A percentile compares a stretch with the other conserved stretches of the same genome.
phyloP scores from a whole-genome alignment of 2,888 invertebrate species.

The Orchesellides sinensis region DNA sequence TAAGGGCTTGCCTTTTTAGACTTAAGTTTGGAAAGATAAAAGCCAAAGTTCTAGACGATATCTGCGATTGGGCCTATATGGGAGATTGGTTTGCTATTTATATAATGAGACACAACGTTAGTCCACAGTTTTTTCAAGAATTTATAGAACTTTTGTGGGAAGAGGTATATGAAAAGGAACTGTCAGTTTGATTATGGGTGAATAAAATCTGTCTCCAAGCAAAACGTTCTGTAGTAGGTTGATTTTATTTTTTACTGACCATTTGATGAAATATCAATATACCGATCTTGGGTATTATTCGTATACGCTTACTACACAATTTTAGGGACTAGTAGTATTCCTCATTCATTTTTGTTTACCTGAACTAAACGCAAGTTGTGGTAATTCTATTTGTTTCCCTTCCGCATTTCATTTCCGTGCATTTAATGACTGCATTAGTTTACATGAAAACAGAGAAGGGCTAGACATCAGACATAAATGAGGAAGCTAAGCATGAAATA shows the following conservation, averaged over 20 bases:
- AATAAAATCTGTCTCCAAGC: no score
- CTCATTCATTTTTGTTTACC: no score
- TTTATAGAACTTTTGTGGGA: slow-evolving; percentile 43
- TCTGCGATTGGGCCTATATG: slow-evolving; percentile 15
- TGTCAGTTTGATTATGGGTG: no score
- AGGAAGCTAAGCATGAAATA: no score
- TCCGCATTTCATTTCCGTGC: no score
- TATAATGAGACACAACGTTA: slow-evolving; percentile 52
- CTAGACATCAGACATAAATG: not conserved
- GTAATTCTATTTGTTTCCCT: no score
- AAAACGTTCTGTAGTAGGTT: not conserved
- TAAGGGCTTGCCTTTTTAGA: slow-evolving; percentile 20
- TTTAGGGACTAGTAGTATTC: no score
- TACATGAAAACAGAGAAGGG: not conserved
- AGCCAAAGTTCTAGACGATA: slow-evolving; percentile 19
- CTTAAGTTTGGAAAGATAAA: not conserved
- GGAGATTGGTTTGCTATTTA: slow-evolving; percentile 63
- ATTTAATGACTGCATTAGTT: no score
- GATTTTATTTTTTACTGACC: not conserved
- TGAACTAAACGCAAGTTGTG: no score
- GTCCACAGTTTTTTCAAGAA: slow-evolving; percentile 26
- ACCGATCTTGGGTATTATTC: no score
- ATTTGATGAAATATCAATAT: no score
- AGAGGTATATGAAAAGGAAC: slow-evolving; percentile 5
- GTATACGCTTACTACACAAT: no score